These are phyloP conservation scores for Marasmarcha lunaedactyla DNA, from an alignment of 2,888 invertebrate species.

Conservation along the genomic window DNA sequence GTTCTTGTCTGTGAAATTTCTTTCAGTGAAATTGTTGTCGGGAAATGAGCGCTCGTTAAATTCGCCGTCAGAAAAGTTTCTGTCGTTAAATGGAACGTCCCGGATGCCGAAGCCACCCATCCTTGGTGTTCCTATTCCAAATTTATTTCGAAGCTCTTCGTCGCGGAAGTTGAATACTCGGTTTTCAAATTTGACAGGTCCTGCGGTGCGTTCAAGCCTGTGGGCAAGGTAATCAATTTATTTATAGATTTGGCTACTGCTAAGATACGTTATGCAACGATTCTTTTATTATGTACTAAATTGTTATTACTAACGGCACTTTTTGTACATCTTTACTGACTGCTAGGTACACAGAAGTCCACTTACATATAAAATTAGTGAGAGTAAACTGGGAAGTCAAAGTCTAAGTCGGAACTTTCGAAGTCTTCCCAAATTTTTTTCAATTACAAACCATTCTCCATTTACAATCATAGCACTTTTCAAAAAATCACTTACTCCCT, in stretches of 20 bases:
- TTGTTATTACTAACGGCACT: too few relatives aligned
- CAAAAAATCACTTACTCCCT: slow-evolving; percentile 53
- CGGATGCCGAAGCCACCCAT: slow-evolving; percentile 65
- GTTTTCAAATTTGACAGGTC: slow-evolving; percentile 50
- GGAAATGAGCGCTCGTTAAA: slow-evolving; percentile 51
- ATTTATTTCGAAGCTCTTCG: slow-evolving; percentile 53
- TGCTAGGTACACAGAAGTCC: too few relatives aligned
- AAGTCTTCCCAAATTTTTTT: too few relatives aligned
- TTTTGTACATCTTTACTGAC: too few relatives aligned
- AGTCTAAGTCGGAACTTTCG: too few relatives aligned
- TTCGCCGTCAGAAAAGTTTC: slow-evolving; percentile 51
- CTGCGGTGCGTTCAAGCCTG: slow-evolving; percentile 37
- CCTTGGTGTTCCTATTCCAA: slow-evolving; percentile 52
- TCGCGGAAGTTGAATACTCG: slow-evolving; percentile 53
- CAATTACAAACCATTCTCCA: too few relatives aligned
- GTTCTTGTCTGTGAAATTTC: slow-evolving; percentile 38
- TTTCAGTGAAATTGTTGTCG: slow-evolving; percentile 44
- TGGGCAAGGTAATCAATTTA: slow-evolving; percentile 12
- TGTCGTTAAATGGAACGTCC: slow-evolving; percentile 52
- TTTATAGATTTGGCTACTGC: not conserved
- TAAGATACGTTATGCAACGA: too few relatives aligned
- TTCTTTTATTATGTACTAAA: too few relatives aligned
- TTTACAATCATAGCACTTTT: too few relatives aligned
- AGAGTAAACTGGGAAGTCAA: too few relatives aligned
- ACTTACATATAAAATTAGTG: too few relatives aligned